Conservation (phyloP, 2,888 invertebrate species). For the Rotaria socialis region DNA sequence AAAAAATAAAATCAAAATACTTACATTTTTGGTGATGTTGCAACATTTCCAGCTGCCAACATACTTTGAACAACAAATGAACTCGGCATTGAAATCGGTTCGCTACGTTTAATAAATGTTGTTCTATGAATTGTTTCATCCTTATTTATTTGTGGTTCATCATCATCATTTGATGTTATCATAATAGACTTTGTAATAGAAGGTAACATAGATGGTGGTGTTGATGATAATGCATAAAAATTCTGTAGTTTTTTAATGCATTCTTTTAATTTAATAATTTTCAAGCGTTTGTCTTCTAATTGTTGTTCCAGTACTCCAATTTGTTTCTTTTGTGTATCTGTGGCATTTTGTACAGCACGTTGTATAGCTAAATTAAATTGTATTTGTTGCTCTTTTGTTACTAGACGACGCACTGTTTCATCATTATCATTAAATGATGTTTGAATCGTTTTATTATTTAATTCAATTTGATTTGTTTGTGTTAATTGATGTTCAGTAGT, state of each 20-base stretch:
- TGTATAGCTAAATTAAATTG: constrained; percentile 33
- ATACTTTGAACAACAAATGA: constrained; percentile 20
- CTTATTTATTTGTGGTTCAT: neutral
- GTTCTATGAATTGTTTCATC: neutral
- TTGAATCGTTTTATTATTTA: neutral
- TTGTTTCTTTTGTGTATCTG: neutral
- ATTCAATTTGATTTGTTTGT: neutral
- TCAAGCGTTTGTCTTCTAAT: constrained; percentile 7
- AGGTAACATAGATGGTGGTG: neutral
- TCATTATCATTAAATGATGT: neutral
- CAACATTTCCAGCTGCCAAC: neutral
- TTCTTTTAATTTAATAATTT: constrained; percentile 25
- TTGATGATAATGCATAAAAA: neutral
- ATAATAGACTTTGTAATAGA: neutral
- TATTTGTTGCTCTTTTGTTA: constrained; percentile 17
- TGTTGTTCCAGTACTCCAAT: neutral
- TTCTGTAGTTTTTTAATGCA: constrained; percentile 24
- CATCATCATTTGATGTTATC: constrained; percentile 5
- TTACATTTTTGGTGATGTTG: neutral
- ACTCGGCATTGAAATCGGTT: constrained; percentile 16
- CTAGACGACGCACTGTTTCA: neutral
- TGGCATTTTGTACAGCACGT: constrained; percentile 32
- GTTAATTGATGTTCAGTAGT: neutral
- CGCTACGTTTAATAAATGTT: constrained; percentile 9
- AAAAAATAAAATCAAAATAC: neutral